These are phyloP conservation scores for Lota lota DNA, from an alignment of 2,113 vertebrate species.

Conservation along the genomic window DNA sequence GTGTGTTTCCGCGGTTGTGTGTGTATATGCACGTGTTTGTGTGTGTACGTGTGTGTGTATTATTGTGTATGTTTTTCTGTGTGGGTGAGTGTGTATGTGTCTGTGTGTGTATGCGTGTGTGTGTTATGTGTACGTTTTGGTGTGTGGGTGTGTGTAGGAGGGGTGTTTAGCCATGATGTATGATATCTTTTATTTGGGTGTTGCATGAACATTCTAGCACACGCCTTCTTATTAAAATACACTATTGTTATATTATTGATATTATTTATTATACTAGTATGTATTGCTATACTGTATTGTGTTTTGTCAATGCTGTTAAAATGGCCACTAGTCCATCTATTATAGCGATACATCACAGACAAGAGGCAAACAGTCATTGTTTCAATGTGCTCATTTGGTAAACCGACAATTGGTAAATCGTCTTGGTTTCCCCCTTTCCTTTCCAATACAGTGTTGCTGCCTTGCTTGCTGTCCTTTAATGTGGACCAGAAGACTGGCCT, in stretches of 20 bases:
- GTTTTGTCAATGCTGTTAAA: neutral
- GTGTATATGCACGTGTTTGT: neutral
- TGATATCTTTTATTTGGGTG: neutral
- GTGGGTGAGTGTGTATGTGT: slow-evolving; percentile 1
- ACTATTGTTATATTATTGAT: too few relatives aligned
- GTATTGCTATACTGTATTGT: neutral
- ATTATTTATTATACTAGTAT: too few relatives aligned
- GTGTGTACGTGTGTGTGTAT: neutral
- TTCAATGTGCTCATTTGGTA: too few relatives aligned
- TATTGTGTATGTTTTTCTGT: neutral
- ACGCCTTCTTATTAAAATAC: too few relatives aligned
- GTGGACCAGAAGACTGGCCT: slow-evolving; percentile 91
- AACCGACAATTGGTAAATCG: too few relatives aligned
- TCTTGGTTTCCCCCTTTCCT: neutral
- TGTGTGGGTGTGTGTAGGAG: neutral
- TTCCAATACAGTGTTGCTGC: slow-evolving; percentile 70
- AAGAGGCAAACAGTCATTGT: too few relatives aligned
- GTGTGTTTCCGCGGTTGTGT: slow-evolving; percentile 14
- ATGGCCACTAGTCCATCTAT: too few relatives aligned
- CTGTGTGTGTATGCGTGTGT: neutral
- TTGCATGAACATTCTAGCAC: neutral
- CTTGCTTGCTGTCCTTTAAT: slow-evolving; percentile 78
- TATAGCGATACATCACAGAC: too few relatives aligned
- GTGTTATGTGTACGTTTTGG: neutral
- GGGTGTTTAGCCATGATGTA: neutral